These are phyloP conservation scores for Tolmerus cingulatus DNA, from an alignment of 2,888 invertebrate species.

Conservation along the genomic window DNA sequence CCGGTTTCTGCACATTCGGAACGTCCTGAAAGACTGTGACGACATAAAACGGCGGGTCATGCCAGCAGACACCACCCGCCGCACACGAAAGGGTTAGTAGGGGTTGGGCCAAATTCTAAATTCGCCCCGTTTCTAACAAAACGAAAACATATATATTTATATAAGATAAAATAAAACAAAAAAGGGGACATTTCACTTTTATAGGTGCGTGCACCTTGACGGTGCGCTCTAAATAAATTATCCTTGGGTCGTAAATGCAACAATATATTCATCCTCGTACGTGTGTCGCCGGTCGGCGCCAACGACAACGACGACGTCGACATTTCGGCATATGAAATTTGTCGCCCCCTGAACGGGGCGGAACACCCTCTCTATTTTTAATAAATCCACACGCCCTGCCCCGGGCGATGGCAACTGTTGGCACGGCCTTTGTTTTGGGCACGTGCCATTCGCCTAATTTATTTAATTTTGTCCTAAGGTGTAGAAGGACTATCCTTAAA, in stretches of 20 bases:
- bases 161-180: neutral
- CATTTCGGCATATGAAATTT: neutral
- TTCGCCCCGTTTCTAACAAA: neutral
- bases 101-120: neutral
- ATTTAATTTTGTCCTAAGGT: slow-evolving; percentile 40
- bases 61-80: neutral
- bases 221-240: slow-evolving; percentile 25
- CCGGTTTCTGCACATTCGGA: neutral
- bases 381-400: slow-evolving; percentile 21
- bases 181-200: slow-evolving; percentile 5
- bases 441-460: slow-evolving; percentile 38
- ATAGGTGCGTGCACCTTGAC: slow-evolving; percentile 37
- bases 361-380: slow-evolving; percentile 13
- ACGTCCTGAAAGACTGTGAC: neutral
- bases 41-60: neutral
- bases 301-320: neutral
- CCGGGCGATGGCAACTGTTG: slow-evolving; percentile 11
- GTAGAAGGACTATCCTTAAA: slow-evolving; percentile 28
- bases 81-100: neutral
- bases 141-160: neutral
- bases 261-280: neutral
- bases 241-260: slow-evolving; percentile 27
- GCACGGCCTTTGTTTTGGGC: slow-evolving; percentile 33
- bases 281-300: neutral
- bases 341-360: neutral